Evolutionary conservation across 1,140 invertebrate genomes (phyloP), one percentile per base, ranked within the genome.

Genomic region (Coelopa frigida): DNA sequence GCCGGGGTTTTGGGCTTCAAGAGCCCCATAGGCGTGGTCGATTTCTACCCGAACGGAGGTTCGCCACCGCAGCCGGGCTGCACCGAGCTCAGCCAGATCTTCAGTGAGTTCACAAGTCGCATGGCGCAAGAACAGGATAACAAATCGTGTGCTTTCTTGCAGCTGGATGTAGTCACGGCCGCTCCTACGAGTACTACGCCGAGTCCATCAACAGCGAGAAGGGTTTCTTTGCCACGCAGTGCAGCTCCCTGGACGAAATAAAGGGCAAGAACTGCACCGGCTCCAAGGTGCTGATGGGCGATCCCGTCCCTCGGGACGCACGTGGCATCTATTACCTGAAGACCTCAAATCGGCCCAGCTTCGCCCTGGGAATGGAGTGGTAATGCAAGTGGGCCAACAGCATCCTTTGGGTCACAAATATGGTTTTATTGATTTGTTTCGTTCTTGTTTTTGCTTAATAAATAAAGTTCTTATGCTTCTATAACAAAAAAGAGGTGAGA

Each of bases 41-140:
- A 92, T 59, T 90, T 89, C 58, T 91, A 86, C 72, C 87, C 87
- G 0, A 91, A 91, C 60, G 82, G 79, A 3, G 88, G 88, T 2
- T 72, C 66, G 12, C 70, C 78, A 1, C 63, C 75, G 0, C 87
- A 89, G 57, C 86, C 85, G 0, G 87, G 87, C 5, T 91, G 87
- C 59, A 79, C 71, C 23, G 75, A 78, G 23, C 18, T 73, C 1
- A 56, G 70, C 3, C 71, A 77, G 59, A 52, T 77, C 31, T 71
- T 73, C 21, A 77, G 76, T 79, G 58, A 65, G 52, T 54, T 18
- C 41, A 22, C 15, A 24, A 35, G 18, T 39, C 6, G 1, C 33
- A 22, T 44, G 20, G n/a, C n/a, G n/a, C n/a, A n/a, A n/a, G n/a
- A n/a, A n/a, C n/a, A n/a, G n/a, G n/a, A n/a, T n/a, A n/a, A n/a